Percentiles rank a stretch among this genome's conserved stretches.
These are phyloP conservation scores for Tigriopus californicus DNA, from an alignment of 2,888 invertebrate genomes.

Conservation along the genomic window DNA sequence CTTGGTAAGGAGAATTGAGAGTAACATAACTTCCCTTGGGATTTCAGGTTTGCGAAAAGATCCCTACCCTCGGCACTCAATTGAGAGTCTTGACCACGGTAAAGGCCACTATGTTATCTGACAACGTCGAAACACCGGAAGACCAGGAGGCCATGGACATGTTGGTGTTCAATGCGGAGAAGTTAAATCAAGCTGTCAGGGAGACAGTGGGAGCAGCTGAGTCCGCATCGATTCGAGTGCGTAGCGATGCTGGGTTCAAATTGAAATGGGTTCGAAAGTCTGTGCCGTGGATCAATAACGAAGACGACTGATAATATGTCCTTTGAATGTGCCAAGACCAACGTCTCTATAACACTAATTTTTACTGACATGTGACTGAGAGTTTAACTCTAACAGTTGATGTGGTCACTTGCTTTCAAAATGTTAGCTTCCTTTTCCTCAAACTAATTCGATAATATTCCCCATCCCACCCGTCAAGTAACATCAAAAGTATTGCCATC, in stretches of 20 bases:
- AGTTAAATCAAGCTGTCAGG: slow-evolving; percentile 75
- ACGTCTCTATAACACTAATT: no score
- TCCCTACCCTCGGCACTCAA: slow-evolving; percentile 16
- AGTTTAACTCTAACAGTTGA: no score
- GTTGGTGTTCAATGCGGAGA: slow-evolving; percentile 99
- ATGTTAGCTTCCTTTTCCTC: no score
- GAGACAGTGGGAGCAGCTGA: slow-evolving; percentile 97
- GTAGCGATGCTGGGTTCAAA: slow-evolving; percentile 77
- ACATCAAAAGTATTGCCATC: no score
- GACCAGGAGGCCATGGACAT: slow-evolving; percentile 99
- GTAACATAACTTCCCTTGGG: not conserved
- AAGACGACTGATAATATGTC: no score
- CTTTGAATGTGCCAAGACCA: no score
- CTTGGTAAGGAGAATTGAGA: no score
- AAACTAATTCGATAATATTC: no score
- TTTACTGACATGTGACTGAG: no score
- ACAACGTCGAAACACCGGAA: slow-evolving; percentile 72
- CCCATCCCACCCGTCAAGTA: no score
- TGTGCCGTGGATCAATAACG: no score
- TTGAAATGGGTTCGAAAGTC: slow-evolving; percentile 81
- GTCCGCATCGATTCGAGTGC: slow-evolving; percentile 95
- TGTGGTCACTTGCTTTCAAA: no score
- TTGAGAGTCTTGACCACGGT: slow-evolving; percentile 16
- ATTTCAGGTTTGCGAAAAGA: slow-evolving; percentile 15
- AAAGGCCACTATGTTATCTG: slow-evolving; percentile 16